Evolutionary conservation across 2,113 vertebrate genomes (phyloP).

Genomic region (Daboia siamensis): DNA sequence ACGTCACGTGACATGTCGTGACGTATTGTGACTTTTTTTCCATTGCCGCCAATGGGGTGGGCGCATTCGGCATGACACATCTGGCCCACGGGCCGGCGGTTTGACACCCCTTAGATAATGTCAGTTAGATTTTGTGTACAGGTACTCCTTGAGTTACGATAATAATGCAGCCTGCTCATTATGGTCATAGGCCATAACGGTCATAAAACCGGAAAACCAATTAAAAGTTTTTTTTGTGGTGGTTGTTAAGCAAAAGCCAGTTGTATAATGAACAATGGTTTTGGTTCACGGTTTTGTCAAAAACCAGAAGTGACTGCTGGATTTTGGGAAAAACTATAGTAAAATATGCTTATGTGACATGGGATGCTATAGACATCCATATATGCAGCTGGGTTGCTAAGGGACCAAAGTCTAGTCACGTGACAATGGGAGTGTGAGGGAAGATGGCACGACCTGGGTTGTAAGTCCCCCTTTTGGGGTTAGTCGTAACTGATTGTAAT

Average conservation of each 20-base stretch:
- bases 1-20: too few species aligned
- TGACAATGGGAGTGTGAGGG: too few species aligned
- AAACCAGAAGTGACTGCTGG: not conserved
- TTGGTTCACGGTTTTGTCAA: not conserved
- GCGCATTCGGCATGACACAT: too few species aligned
- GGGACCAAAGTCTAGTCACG: not conserved
- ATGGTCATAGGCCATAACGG: not conserved
- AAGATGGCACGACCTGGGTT: too few species aligned
- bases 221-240: not conserved
- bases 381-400: not conserved
- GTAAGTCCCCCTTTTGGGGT: too few species aligned
- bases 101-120: not conserved
- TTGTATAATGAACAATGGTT: not conserved
- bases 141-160: not conserved
- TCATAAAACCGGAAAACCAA: not conserved
- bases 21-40: too few species aligned
- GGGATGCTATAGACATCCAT: not conserved
- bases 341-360: not conserved
- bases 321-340: not conserved
- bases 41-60: too few species aligned
- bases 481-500: too few species aligned
- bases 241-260: not conserved
- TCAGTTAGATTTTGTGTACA: not conserved
- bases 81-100: not conserved
- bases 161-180: not conserved